Base-by-base conservation (phyloP, 2,113 vertebrate species). In the Melanostigma gelatinosum region DNA sequence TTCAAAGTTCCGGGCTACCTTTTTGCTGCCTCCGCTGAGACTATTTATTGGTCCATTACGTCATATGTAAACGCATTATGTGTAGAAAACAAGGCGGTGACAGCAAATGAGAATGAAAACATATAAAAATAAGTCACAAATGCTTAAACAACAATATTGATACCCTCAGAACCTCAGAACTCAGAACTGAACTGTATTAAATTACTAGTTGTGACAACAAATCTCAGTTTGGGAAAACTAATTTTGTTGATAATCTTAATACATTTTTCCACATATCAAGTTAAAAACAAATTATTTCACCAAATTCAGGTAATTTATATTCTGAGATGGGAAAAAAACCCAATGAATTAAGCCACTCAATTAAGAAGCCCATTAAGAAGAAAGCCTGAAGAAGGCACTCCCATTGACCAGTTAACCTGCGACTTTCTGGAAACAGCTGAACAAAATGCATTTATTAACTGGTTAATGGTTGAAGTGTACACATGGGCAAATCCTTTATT, bases 61-160 rank as follows among this genome's bases (percentile, higher is more conserved):
- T 44, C 24, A 46, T 57, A 9, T 32, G 4, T 68, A n/a, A 64
- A 54, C 40, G 8, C 0, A 0, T 58, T 20, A 22, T 32, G 10
- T 55, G 62, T 13, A 61, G 15, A n/a, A 27, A 36, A 72, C 16
- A 5, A 48, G 24, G 12, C 8, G 52, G 58, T 27, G 7, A 58
- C 27, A 64, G 4, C n/a, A 10, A 62, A 65, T 40, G 20, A 24
- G n/a, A 75, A 55, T 70, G 8, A 48, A n/a, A 73, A 63, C 16
- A 50, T 48, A 3, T 8, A 0, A 8, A 12, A 54, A 36, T 27
- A 32, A 36, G n/a, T 42, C 1, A 12, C 12, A 46, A 46, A 54
- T 0, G 20, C 55, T 79, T 55, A 32, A 5, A 46, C 46, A 68
- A 46, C 29, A 9, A 24, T 58, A 65, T 72, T 70, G 3, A 67